Evolutionary conservation across 2,113 vertebrate genomes (phyloP), one percentile per base, ranked within the genome.

Genomic region (Oncorhynchus tshawytscha): DNA sequence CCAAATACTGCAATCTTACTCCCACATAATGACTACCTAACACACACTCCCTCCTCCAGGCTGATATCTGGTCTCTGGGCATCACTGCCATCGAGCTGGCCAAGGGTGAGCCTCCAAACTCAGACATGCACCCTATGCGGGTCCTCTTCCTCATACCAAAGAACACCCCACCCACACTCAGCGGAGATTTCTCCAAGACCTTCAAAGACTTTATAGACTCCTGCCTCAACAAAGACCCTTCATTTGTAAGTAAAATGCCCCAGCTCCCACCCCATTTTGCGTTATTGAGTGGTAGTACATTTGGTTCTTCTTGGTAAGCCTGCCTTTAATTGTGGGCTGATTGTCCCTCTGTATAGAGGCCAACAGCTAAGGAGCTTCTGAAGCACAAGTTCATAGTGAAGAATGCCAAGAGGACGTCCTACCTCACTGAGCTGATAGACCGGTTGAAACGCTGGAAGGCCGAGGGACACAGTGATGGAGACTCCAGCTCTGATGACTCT

Each of bases 131-230:
- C 67, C 96, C 96, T 0, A 96, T 96, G 96, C 90, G 95, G 74
- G 95, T 96, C 71, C 92, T 96, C n/a, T 96, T 96, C 81, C 96
- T 96, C 70, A 96, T 96, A 86, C 95, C 96, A 0, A 96, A 96
- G 89, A 96, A 96, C 88, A 96, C 95, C 72, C 95, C 95, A 59
- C 96, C 96, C 0, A 95, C 93, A 73, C 90, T 96, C 77, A 87
- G 93, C 68, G 95, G 95, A 83, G 95, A 96, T 24, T 96, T 96
- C 91, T 93, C 92, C 78, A 96, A 95, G 88, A 90, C 93, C 81
- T 96, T 96, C 77, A 96, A 95, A 86, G 95, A 96, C 77, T 96
- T 96, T 83, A 91, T 96, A 66, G 96, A 96, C 85, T 93, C 94
- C 0, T 96, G 96, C 85, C 88, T 96, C 83, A 96, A 96, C 82